These are phyloP conservation scores for Drosophila persimilis DNA, from an alignment of 1,140 invertebrate species.

Conservation along the genomic window DNA sequence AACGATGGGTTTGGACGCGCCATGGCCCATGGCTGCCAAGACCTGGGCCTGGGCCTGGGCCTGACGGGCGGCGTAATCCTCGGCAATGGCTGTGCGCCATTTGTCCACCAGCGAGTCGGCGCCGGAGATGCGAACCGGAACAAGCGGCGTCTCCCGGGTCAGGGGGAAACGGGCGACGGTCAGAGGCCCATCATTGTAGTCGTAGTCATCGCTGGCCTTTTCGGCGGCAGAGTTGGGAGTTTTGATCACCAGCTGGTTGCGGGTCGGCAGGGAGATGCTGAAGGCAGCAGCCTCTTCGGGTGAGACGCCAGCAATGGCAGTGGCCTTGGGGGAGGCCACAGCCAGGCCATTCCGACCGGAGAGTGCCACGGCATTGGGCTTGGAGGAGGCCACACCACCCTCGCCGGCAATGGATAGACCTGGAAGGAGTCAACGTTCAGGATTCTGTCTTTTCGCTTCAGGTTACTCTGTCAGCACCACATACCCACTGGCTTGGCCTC, in stretches of 20 bases:
- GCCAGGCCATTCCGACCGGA: slow-evolving; percentile 87
- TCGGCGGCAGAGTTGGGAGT: slow-evolving; percentile 59
- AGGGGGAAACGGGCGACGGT: slow-evolving; percentile 40
- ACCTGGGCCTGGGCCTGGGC: slow-evolving; percentile 19
- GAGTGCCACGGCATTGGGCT: slow-evolving; percentile 87
- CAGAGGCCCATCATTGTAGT: slow-evolving; percentile 57
- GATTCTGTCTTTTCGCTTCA: neutral
- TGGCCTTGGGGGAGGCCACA: slow-evolving; percentile 87
- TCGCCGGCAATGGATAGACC: slow-evolving; percentile 86
- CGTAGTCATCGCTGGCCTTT: slow-evolving; percentile 66
- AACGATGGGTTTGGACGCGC: slow-evolving; percentile 33
- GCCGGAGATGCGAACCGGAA: slow-evolving; percentile 34
- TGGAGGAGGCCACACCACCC: slow-evolving; percentile 87
- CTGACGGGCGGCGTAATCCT: slow-evolving; percentile 65
- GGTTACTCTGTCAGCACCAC: slow-evolving; percentile 1
- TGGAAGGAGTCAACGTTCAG: slow-evolving; percentile 28
- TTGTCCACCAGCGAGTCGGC: slow-evolving; percentile 52
- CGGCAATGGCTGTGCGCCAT: slow-evolving; percentile 75
- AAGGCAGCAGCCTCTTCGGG: slow-evolving; percentile 84
- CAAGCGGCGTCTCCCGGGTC: slow-evolving; percentile 47
- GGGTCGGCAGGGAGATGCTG: slow-evolving; percentile 71
- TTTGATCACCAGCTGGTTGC: slow-evolving; percentile 78
- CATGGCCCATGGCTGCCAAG: slow-evolving; percentile 10
- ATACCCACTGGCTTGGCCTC: slow-evolving; percentile 88
- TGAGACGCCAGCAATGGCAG: slow-evolving; percentile 88